A percentile compares a stretch with the other conserved stretches of the same genome.
Conservation (phyloP, 2,888 invertebrate species). For the Synergus laeviventris region DNA sequence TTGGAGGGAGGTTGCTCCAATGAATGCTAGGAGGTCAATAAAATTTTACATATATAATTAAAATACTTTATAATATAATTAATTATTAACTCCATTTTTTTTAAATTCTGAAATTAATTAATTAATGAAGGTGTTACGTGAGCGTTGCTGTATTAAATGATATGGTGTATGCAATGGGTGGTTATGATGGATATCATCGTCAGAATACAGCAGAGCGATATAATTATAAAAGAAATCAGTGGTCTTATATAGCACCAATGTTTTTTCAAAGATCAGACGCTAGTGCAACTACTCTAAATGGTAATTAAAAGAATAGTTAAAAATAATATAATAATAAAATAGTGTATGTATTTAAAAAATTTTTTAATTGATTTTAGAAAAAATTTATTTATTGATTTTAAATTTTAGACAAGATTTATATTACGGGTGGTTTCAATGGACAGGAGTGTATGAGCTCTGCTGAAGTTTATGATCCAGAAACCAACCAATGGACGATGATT, state of each 20-base stretch:
- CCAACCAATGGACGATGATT: constrained; percentile 90
- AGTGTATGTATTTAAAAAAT: not conserved
- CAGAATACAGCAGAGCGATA: constrained; percentile 93
- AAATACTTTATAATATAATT: not conserved
- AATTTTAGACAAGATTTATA: constrained; percentile 83
- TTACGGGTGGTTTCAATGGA: constrained; percentile 94
- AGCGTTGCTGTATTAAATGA: constrained; percentile 88
- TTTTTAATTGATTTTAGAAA: not conserved
- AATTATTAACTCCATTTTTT: constrained; percentile 38
- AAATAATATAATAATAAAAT: no score
- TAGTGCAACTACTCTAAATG: constrained; percentile 90
- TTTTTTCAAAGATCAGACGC: constrained; percentile 93
- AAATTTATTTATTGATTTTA: constrained; percentile 43
- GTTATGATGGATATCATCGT: constrained; percentile 90
- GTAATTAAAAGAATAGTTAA: constrained; percentile 75
- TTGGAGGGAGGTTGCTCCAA: constrained; percentile 91
- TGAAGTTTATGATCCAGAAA: constrained; percentile 87
- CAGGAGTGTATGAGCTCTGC: constrained; percentile 92
- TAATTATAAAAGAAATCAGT: constrained; percentile 90
- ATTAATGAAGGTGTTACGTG: constrained; percentile 84
- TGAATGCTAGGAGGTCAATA: constrained; percentile 85
- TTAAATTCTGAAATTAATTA: constrained; percentile 15
- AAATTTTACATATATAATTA: constrained; percentile 5
- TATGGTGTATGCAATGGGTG: constrained; percentile 91
- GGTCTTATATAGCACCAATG: constrained; percentile 93